Percentiles rank a stretch among this genome's conserved stretches.
These are phyloP conservation scores for Aspidiotus rigidus DNA, from an alignment of 2,888 invertebrate genomes.

Conservation along the genomic window DNA sequence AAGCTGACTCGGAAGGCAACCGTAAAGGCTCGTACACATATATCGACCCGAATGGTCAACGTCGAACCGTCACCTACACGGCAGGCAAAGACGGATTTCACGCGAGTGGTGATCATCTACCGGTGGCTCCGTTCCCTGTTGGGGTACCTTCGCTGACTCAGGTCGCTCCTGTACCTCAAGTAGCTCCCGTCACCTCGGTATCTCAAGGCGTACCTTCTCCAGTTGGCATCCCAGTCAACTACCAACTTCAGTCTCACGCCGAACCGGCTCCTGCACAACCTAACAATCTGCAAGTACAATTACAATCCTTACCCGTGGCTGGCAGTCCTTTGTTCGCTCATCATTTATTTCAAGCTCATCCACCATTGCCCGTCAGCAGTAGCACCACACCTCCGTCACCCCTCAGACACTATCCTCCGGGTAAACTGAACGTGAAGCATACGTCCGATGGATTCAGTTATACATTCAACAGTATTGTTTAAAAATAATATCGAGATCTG, in stretches of 20 bases:
- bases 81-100: conserved; percentile 68
- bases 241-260: conserved; percentile 19
- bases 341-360: conserved; percentile 18
- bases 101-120: conserved; percentile 68
- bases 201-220: neutral
- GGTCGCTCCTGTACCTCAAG: conserved; percentile 34
- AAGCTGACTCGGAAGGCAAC: conserved; percentile 73
- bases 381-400: conserved; percentile 37
- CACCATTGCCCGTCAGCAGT: conserved; percentile 9
- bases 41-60: conserved; percentile 71
- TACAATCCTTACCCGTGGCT: conserved; percentile 17
- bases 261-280: neutral
- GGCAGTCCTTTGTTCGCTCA: conserved; percentile 8
- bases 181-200: neutral
- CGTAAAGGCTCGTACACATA: conserved; percentile 77
- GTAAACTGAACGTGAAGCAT: conserved; percentile 74
- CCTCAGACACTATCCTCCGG: conserved; percentile 53
- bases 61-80: conserved; percentile 70
- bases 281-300: conserved; percentile 21
- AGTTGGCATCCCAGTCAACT: conserved; percentile 8
- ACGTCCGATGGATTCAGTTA: conserved; percentile 82
- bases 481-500: neutral
- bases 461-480: conserved; percentile 42
- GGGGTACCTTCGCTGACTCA: conserved; percentile 37
- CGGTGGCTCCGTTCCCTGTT: conserved; percentile 38